These are phyloP conservation scores for Uropsilus gracilis DNA, from an alignment of 2,113 vertebrate species.

Conservation along the genomic window DNA sequence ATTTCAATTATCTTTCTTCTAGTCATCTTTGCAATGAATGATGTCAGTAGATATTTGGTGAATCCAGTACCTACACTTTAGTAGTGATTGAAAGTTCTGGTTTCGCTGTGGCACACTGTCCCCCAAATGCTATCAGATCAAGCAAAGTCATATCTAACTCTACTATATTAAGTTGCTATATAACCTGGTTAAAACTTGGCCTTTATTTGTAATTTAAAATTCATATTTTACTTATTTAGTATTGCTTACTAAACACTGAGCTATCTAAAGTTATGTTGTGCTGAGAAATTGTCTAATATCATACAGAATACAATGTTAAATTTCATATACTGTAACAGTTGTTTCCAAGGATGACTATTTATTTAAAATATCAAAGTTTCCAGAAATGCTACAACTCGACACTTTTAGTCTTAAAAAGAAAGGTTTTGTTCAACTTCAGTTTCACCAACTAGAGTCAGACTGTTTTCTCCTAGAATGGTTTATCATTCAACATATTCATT, in stretches of 20 bases:
- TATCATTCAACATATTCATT: constrained; percentile 45
- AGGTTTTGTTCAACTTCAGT: background rate
- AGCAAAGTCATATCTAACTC: background rate
- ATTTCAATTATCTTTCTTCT: background rate
- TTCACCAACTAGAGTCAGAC: background rate
- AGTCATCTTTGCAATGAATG: background rate
- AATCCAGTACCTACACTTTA: background rate
- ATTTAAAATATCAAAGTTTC: constrained; percentile 35
- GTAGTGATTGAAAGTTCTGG: background rate
- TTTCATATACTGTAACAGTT: background rate
- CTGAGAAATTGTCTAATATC: background rate
- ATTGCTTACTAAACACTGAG: background rate
- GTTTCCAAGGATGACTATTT: background rate
- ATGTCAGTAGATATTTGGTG: background rate
- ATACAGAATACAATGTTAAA: background rate
- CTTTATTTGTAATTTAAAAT: background rate
- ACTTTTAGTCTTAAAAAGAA: background rate
- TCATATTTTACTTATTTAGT: background rate
- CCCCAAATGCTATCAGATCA: background rate
- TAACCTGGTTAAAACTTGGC: background rate
- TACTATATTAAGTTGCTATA: background rate
- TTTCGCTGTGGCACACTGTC: background rate
- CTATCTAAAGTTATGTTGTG: background rate
- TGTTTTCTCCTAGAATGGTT: constrained; percentile 22
- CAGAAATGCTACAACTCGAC: background rate